Conservation (phyloP, 2,113 vertebrate species). For the Illadopsis cleaveri region DNA sequence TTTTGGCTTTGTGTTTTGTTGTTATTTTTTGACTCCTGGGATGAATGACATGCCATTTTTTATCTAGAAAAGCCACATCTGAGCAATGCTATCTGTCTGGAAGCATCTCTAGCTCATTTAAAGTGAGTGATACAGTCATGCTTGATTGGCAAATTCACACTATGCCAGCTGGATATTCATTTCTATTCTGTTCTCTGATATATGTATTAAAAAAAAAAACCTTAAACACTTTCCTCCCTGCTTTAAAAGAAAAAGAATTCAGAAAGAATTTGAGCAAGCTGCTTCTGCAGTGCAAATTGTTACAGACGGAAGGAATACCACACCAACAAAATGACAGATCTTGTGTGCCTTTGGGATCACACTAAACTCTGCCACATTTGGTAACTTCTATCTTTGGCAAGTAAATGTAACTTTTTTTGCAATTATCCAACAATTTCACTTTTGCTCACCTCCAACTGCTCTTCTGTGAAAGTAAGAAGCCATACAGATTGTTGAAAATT, state of each 20-base stretch:
- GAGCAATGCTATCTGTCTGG: constrained; percentile 1
- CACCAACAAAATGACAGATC: not conserved
- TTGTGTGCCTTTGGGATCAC: not conserved
- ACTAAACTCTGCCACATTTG: not conserved
- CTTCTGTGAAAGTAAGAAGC: not conserved
- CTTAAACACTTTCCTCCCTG: not conserved
- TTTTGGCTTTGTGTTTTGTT: not conserved
- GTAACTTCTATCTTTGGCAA: not conserved
- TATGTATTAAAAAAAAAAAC: not conserved
- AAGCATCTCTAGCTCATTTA: constrained; percentile 8
- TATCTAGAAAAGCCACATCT: not conserved
- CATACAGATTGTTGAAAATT: not conserved
- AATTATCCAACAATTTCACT: not conserved
- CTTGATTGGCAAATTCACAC: constrained; percentile 52
- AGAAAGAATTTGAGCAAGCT: not conserved
- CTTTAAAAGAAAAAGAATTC: constrained; percentile 11
- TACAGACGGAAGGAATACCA: not conserved
- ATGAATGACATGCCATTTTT: not conserved
- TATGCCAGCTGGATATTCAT: constrained; percentile 39
- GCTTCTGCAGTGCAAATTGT: not conserved
- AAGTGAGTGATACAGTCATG: constrained; percentile 13
- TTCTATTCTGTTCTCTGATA: constrained; percentile 42
- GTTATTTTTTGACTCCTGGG: not conserved
- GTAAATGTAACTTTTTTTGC: not conserved
- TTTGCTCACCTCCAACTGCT: constrained; percentile 19